These are phyloP conservation scores for Euura saliciscinereae DNA, from an alignment of 1,140 invertebrate species.

Conservation along the genomic window DNA sequence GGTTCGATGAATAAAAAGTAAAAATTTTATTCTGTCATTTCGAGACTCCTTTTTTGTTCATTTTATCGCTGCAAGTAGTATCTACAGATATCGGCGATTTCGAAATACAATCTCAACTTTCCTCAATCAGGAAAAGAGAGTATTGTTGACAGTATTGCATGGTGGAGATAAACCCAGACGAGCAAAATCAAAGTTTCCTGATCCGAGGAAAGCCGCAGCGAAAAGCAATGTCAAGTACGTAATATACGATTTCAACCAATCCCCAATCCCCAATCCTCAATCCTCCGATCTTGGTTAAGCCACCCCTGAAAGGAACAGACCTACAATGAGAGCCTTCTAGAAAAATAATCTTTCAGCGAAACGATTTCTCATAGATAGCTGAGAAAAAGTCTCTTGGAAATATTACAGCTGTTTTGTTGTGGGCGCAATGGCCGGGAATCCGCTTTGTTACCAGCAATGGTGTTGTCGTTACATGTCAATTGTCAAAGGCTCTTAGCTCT, in stretches of 20 bases:
- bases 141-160: too few species aligned
- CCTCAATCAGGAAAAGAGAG: too few species aligned
- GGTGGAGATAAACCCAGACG: neutral
- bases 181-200: slow-evolving; percentile 10
- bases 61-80: too few species aligned
- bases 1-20: slow-evolving; percentile 1
- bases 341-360: slow-evolving; percentile 45
- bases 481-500: too few species aligned
- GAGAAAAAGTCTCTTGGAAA: neutral
- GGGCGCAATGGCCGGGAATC: neutral
- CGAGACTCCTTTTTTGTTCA: too few species aligned
- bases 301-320: slow-evolving; percentile 46
- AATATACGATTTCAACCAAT: slow-evolving; percentile 40
- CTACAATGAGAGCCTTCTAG: slow-evolving; percentile 37
- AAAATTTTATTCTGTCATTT: neutral
- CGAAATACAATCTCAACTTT: too few species aligned
- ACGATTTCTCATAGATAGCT: slow-evolving; percentile 43
- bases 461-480: too few species aligned
- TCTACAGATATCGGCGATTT: too few species aligned
- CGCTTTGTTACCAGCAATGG: neutral
- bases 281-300: slow-evolving; percentile 32
- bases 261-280: slow-evolving; percentile 18
- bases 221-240: slow-evolving; percentile 17
- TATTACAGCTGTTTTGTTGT: slow-evolving; percentile 7
- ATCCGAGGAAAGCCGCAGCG: neutral